Base-by-base conservation (phyloP, 2,888 invertebrate species). In the Synergus umbraculus region DNA sequence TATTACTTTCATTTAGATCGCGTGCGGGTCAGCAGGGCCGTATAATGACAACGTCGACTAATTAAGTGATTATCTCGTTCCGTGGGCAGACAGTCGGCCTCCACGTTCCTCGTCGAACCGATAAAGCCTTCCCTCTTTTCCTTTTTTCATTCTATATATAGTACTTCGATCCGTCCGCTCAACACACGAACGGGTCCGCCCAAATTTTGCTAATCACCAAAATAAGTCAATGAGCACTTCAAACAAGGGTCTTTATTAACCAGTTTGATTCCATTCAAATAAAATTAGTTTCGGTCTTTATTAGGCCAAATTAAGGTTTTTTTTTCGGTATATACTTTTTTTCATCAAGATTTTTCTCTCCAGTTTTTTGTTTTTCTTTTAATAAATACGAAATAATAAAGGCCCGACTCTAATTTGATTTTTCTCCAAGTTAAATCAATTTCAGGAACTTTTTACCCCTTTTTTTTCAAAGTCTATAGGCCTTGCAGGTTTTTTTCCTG, bases 41-140 rank as follows among this genome's bases (percentile, higher is more conserved):
- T 67, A 77, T 80, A 83, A 82, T 83, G 83, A 78, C 84, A 78
- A 82, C 83, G 83, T 83, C 84, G 80, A 83, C 84, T 88, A 89
- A 89, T 89, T 89, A 89, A 89, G 88, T 87, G 88, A 88, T 89
- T 87, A 89, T 89, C 88, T 88, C 85, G 83, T 89, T 83, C 80
- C 86, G 79, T 78, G 80, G 79, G 79, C 84, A 83, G 85, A 88
- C 86, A 85, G 85, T 88, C 86, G 86, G 84, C 82, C 86, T 85
- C 81, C 79, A 69, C 73, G 76, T 80, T 82, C 78, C 76, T 79
- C 79, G 77, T 67, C 73, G 81, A 73, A 81, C 78, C 78, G 44
- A 63, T 41, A 78, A 49, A 76, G 64, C 43, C 65, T 43, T 63
- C 58, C n/a, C 15, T 41, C 29, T 64, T 43, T 29, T 63, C 13